Conservation (phyloP, 2,888 invertebrate genomes). For the Athalia cordata region DNA sequence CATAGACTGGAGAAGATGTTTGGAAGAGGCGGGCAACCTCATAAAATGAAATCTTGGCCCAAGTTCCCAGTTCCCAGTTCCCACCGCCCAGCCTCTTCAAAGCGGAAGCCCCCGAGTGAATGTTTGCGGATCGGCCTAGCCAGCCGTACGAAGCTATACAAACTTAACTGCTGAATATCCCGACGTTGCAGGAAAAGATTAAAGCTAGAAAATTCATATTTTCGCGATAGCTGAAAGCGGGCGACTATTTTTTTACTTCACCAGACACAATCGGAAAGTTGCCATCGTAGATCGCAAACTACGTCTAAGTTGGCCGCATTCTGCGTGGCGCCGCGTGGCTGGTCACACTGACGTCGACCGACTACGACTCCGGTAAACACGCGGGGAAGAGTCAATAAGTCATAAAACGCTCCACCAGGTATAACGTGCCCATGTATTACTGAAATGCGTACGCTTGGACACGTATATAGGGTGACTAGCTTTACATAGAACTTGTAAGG, state of each 20-base stretch:
- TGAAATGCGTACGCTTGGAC: background rate
- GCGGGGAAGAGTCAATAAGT: constrained; percentile 68
- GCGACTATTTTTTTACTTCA: background rate
- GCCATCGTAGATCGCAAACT: constrained; percentile 21
- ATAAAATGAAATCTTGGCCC: no score
- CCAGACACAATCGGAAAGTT: background rate
- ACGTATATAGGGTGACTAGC: constrained; percentile 15
- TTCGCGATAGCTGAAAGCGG: background rate
- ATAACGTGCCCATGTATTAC: constrained; percentile 37
- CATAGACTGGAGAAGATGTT: constrained; percentile 9
- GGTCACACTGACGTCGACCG: constrained; percentile 54
- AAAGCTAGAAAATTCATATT: background rate
- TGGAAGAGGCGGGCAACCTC: background rate
- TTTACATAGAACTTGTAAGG: background rate
- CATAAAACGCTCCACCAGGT: constrained; percentile 60
- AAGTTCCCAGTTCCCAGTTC: no score
- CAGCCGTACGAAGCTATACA: background rate
- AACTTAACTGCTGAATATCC: background rate
- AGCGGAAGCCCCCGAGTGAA: background rate
- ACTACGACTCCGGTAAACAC: constrained; percentile 64
- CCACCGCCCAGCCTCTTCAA: no score
- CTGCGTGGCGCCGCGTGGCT: constrained; percentile 67
- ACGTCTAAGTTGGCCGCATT: constrained; percentile 56
- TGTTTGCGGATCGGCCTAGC: background rate
- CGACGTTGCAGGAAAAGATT: no score